Conservation (phyloP, 2,797 vertebrate genomes). For the Sebastes kiyomatsui region DNA sequence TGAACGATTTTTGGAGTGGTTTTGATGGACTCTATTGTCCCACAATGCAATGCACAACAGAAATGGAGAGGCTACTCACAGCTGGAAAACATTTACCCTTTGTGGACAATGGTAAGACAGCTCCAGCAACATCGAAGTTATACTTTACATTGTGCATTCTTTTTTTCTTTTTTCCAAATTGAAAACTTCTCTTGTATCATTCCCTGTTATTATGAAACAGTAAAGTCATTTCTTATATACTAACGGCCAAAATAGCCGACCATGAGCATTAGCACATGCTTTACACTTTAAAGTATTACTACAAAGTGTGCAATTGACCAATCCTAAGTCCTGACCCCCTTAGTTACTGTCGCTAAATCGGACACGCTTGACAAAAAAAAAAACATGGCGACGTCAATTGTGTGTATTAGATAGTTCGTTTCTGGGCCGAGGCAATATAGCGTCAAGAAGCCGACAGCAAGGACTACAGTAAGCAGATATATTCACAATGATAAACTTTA, state of each 20-base stretch:
- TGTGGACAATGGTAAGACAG: slow-evolving; percentile 32
- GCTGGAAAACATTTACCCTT: slow-evolving; percentile 58
- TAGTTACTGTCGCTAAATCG: no score
- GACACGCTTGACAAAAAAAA: no score
- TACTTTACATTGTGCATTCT: background rate
- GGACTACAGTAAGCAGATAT: no score
- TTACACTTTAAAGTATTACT: background rate
- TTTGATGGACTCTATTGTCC: slow-evolving; percentile 18
- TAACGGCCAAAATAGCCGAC: background rate
- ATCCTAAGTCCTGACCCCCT: no score
- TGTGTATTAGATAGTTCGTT: no score
- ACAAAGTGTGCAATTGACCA: background rate
- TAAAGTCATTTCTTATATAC: background rate
- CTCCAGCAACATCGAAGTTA: slow-evolving; percentile 17
- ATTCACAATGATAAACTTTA: no score
- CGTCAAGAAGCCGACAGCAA: no score
- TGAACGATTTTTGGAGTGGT: background rate
- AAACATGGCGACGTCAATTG: no score
- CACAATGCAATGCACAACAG: slow-evolving; percentile 21
- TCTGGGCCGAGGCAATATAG: no score
- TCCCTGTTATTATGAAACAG: background rate
- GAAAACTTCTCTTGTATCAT: background rate
- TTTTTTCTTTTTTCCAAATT: slow-evolving; percentile 15
- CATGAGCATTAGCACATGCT: background rate
- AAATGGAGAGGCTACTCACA: slow-evolving; percentile 23